These are phyloP conservation scores for Cordylochernes scorpioides DNA, from an alignment of 2,888 invertebrate species.

Conservation along the genomic window DNA sequence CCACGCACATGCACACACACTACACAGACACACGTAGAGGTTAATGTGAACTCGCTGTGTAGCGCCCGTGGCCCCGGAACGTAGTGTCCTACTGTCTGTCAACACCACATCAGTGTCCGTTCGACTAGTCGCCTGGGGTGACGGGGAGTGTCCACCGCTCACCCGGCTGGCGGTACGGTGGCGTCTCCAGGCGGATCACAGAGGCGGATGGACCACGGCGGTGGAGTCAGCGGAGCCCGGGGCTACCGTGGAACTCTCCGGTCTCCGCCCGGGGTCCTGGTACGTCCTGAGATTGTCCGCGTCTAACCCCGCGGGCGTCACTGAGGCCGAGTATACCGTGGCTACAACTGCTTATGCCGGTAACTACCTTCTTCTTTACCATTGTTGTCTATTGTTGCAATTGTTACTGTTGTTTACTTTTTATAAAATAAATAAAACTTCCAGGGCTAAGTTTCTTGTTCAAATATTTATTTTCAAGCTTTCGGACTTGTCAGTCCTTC, in stretches of 20 bases:
- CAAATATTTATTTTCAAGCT: no score
- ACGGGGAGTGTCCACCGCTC: slow-evolving; percentile 22
- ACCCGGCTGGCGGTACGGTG: slow-evolving; percentile 15
- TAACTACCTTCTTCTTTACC: no score
- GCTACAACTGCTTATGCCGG: slow-evolving; percentile 18
- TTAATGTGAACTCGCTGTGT: no score
- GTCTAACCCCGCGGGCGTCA: slow-evolving; percentile 22
- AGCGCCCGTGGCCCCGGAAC: slow-evolving; percentile 21
- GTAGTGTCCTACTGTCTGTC: slow-evolving; percentile 17
- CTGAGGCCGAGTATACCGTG: slow-evolving; percentile 20
- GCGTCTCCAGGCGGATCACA: slow-evolving; percentile 17
- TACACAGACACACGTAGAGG: no score
- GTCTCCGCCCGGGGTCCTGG: slow-evolving; percentile 22
- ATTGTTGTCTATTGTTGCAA: no score
- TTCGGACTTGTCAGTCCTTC: no score
- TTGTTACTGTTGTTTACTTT: no score
- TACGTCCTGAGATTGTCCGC: slow-evolving; percentile 23
- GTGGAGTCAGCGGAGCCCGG: slow-evolving; percentile 4
- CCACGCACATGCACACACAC: no score
- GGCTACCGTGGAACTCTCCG: slow-evolving; percentile 13
- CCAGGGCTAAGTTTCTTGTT: no score
- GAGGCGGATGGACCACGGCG: slow-evolving; percentile 9
- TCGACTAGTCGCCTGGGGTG: slow-evolving; percentile 20
- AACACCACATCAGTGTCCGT: slow-evolving; percentile 21
- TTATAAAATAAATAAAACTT: no score